phyloP scores from a whole-genome alignment of 2,113 vertebrate genomes.

The Salminus brasiliensis region DNA sequence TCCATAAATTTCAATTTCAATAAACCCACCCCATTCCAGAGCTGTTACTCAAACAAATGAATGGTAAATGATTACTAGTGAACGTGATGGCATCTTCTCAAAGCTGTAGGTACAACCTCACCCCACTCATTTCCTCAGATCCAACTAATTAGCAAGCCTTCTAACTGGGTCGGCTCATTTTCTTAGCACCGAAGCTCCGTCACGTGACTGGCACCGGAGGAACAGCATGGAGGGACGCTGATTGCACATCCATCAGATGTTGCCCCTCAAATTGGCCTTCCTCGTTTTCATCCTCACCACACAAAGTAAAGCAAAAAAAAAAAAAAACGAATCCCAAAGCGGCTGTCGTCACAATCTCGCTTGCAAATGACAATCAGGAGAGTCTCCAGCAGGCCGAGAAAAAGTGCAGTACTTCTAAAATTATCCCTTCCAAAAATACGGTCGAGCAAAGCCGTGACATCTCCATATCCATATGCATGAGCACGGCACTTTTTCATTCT shows the following conservation, averaged over 20 bases:
- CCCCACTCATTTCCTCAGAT: background rate
- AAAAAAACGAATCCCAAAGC: background rate
- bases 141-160: background rate
- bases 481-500: slow-evolving; percentile 3
- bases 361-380: background rate
- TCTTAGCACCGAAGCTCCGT: background rate
- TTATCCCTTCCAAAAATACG: slow-evolving; percentile 12
- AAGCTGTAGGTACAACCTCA: background rate
- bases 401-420: slow-evolving; percentile 4
- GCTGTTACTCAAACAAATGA: no score
- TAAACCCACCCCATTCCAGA: no score
- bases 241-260: background rate
- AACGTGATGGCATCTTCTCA: background rate
- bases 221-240: background rate
- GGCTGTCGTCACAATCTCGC: background rate
- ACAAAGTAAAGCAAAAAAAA: background rate
- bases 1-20: no score
- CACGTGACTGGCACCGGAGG: no score
- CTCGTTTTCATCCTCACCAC: slow-evolving; percentile 3
- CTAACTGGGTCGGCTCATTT: background rate
- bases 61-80: background rate
- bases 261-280: background rate
- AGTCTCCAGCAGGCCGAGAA: background rate
- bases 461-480: slow-evolving; percentile 39
- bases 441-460: slow-evolving; percentile 7